Evolutionary conservation across 1,140 invertebrate species (phyloP), one percentile per base, ranked within the genome.

Genomic region (Vanessa atalanta): DNA sequence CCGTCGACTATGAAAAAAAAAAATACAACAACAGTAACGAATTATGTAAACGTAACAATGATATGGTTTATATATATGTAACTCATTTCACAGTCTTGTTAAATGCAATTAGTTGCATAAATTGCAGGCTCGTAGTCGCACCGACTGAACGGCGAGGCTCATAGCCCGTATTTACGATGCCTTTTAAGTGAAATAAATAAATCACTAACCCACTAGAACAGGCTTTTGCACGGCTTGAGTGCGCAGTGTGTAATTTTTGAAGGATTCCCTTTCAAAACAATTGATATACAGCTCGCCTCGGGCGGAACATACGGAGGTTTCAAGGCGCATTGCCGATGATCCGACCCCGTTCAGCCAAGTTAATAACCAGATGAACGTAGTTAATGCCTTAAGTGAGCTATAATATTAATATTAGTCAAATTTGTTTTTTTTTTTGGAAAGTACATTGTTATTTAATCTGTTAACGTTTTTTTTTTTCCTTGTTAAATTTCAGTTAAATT

Each of bases 171-270:
- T 87, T 88, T 88, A 89, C 82, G 85, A 83, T 71, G 73, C 76
- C 72, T 76, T 85, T 83, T 85, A 88, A 85, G 85, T 85, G 87
- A 88, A 89, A 88, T 88, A 89, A 85, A 90, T 90, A 90, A 88
- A 88, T 90, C 88, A 87, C 80, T 79, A 74, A 77, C 73, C 70
- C 75, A 79, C 77, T 83, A 85, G 82, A 75, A 71, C 75, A 67
- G 69, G 77, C 79, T 75, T 79, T 81, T 69, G 70, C 73, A 76
- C 69, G 65, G 72, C 75, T 79, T 71, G 79, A 80, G 73, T 79
- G 81, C 71, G 77, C 77, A 81, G 76, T 83, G 78, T 87, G 77
- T 88, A 88, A 88, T 90, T 87, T 90, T 80, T 86, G 78, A 80
- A 83, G 82, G 83, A 84, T 85, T 77, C 81, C 77, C 80, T 80